Percentiles rank a stretch among this genome's conserved stretches.
phyloP scores from a whole-genome alignment of 2,797 vertebrate genomes.

The Cyclura pinguis region DNA sequence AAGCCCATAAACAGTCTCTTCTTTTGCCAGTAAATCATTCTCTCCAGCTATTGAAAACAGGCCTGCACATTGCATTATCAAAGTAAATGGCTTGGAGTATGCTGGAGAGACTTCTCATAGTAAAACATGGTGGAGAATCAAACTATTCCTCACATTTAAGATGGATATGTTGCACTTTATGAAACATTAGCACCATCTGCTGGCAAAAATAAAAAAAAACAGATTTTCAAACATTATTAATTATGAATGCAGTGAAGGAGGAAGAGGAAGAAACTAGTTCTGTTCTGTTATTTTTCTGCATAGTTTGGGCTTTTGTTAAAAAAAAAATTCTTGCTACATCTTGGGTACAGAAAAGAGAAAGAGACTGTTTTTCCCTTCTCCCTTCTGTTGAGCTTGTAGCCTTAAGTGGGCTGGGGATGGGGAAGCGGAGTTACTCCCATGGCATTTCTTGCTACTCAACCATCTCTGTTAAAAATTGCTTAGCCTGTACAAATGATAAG shows the following conservation, averaged over 20 bases:
- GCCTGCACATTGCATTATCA: conserved; percentile 13
- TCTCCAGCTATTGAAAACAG: background rate
- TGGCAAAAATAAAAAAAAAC: background rate
- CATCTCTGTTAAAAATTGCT: too few species aligned
- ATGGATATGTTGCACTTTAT: background rate
- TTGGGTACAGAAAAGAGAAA: background rate
- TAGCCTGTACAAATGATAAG: too few species aligned
- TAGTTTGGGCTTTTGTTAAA: background rate
- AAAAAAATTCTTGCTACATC: background rate
- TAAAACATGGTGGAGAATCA: background rate
- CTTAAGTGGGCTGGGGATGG: too few species aligned
- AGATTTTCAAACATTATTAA: background rate
- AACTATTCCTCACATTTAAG: rapidly evolving
- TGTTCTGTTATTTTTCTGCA: background rate
- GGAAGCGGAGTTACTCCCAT: background rate
- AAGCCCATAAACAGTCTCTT: conserved; percentile 17
- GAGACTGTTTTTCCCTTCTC: too few species aligned
- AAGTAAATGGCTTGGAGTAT: background rate
- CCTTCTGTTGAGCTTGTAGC: too few species aligned
- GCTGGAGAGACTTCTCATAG: background rate
- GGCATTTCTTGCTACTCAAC: too few species aligned
- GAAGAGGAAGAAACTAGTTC: background rate
- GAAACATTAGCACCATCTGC: conserved; percentile 76
- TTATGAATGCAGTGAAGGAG: background rate
- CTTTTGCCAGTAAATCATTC: background rate